Base-by-base conservation (phyloP, 2,797 vertebrate genomes). In the Cirrhinus molitorella region DNA sequence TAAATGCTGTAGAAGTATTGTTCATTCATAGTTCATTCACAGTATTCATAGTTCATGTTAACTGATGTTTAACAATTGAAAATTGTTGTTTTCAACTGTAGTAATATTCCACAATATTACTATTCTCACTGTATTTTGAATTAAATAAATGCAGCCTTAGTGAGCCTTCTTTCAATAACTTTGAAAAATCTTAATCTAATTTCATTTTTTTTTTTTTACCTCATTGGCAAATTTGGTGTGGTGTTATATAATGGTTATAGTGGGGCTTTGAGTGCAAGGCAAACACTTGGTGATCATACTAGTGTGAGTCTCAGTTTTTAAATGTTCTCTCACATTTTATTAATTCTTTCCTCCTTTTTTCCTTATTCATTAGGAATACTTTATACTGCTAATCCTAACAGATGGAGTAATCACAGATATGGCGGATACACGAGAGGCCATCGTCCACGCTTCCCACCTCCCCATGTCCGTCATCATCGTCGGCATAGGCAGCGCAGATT, bases 391-490 rank as follows among this genome's bases (percentile, higher is more conserved):
- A 87, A 99, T 99, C 89, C 96, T 99, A 93, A 99, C 98, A 0
- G 98, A 99, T 0, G 98, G 98, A 0, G 98, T 99, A 86, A 99
- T 99, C 95, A 99, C 98, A 9, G 98, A 99, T 94, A 99, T 99
- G 98, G 98, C 98, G 0, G 98, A 99, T 94, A 99, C 98, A 0
- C 93, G 98, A 31, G 98, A 99, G 93, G 98, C 98, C 92, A 99
- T 99, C 0, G 98, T 99, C 40, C 98, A 99, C 0, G 98, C 98
- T 86, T 99, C 98, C 14, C 98, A 99, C 92, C 96, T 99, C 6
- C 98, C 98, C 90, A 99, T 99, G 98, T 99, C 98, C 0, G 97
- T 99, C 93, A 99, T 99, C 93, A 99, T 99, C 37, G 98, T 99
- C 0, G 98, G 98, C 0, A 96, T 99, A 63, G 98, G 98, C 47